phyloP scores from a whole-genome alignment of 2,113 vertebrate genomes.

The Otocyon megalotis region DNA sequence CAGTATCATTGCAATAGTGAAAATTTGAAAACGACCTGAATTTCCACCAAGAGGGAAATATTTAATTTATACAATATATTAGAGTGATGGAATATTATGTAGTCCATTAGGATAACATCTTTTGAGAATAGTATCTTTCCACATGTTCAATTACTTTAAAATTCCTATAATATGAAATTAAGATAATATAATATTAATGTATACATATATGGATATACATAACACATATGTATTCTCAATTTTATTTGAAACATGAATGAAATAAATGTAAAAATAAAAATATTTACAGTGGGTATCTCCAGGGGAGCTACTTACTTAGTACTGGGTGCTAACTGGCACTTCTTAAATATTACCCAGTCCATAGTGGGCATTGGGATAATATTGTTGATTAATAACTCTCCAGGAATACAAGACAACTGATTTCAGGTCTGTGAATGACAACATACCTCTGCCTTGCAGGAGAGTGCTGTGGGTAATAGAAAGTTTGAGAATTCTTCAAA shows the following conservation, averaged over 20 bases:
- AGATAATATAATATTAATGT: background rate
- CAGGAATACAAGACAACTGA: background rate
- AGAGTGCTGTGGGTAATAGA: background rate
- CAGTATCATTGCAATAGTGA: background rate
- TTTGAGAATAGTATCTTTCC: background rate
- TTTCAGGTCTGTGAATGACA: background rate
- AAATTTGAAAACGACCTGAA: background rate
- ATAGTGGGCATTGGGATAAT: background rate
- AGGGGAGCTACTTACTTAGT: background rate
- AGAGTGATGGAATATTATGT: background rate
- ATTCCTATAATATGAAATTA: background rate
- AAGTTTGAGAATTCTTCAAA: background rate
- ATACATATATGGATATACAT: background rate
- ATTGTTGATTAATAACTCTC: background rate
- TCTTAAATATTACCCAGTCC: background rate
- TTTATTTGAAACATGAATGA: background rate
- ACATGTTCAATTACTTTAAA: background rate
- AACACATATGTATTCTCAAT: background rate
- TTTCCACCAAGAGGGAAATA: background rate
- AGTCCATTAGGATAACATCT: background rate
- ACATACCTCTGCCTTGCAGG: background rate
- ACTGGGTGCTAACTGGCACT: background rate
- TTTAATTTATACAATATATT: background rate
- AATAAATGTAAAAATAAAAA: constrained; percentile 18
- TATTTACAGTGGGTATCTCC: background rate